These are phyloP conservation scores for Amphipoea oculea DNA, from an alignment of 2,888 invertebrate genomes.

Conservation along the genomic window DNA sequence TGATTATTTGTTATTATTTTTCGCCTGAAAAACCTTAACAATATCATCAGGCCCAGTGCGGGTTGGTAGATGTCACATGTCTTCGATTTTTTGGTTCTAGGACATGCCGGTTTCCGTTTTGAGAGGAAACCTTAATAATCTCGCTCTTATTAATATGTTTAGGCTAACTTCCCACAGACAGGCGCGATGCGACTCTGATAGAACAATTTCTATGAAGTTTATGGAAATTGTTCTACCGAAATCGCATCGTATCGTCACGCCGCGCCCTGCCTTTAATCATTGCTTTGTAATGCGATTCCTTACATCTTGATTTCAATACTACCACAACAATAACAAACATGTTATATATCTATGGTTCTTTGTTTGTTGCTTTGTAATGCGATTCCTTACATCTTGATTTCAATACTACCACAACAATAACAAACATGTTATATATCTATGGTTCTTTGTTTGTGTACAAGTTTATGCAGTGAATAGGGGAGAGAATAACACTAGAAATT, in stretches of 20 bases:
- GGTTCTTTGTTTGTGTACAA: not conserved
- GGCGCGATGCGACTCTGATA: not conserved
- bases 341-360: not conserved
- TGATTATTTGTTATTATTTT: not conserved
- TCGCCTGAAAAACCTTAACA: not conserved
- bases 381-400: not conserved
- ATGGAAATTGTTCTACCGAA: not conserved
- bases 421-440: not conserved
- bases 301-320: not conserved
- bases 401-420: not conserved
- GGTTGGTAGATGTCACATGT: not conserved
- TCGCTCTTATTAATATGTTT: not conserved
- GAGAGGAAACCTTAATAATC: not conserved
- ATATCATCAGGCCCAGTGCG: not conserved
- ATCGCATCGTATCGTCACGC: not conserved
- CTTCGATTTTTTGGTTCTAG: not conserved
- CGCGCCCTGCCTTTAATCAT: not conserved
- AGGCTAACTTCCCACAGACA: not conserved
- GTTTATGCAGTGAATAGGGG: constrained; percentile 8
- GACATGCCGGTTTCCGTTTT: not conserved
- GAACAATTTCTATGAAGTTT: not conserved
- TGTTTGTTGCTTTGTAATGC: not conserved
- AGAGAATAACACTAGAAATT: not conserved
- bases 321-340: constrained; percentile 1
- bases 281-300: not conserved